Percentiles rank a stretch among this genome's conserved stretches.
These are phyloP conservation scores for Pelodiscus sinensis DNA, from an alignment of 2,113 vertebrate genomes.

Conservation along the genomic window DNA sequence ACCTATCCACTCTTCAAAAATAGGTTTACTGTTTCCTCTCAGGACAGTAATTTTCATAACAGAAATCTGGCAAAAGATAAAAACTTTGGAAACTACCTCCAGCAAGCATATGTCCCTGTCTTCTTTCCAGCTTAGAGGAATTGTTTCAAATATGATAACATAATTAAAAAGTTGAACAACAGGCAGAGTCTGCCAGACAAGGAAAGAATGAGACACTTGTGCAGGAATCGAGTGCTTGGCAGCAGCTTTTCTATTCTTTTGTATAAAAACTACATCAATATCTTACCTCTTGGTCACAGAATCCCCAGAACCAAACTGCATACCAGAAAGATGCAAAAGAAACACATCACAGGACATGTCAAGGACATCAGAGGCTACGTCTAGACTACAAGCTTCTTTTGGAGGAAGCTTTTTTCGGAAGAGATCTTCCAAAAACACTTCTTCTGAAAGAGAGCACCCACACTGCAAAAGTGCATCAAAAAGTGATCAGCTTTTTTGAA, in stretches of 20 bases:
- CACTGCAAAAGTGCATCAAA: too few relatives aligned
- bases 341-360: accelerated
- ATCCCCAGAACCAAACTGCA: background rate
- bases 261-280: background rate
- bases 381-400: too few relatives aligned
- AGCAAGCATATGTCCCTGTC: background rate
- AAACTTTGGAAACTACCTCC: constrained; percentile 2
- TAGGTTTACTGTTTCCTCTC: constrained; percentile 34
- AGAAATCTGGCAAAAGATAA: constrained; percentile 20
- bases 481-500: too few relatives aligned
- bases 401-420: too few relatives aligned
- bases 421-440: too few relatives aligned
- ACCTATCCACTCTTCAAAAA: constrained; percentile 33
- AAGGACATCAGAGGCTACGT: background rate
- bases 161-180: background rate
- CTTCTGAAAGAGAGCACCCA: too few relatives aligned
- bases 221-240: background rate
- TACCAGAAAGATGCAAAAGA: background rate
- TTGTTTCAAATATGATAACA: background rate
- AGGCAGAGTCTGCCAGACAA: background rate
- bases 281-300: background rate
- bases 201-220: constrained; percentile 11
- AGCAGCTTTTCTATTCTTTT: background rate
- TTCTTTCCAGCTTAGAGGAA: background rate
- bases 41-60: constrained; percentile 57